phyloP scores from a whole-genome alignment of 2,797 vertebrate genomes.

The Eulemur albifrons region DNA sequence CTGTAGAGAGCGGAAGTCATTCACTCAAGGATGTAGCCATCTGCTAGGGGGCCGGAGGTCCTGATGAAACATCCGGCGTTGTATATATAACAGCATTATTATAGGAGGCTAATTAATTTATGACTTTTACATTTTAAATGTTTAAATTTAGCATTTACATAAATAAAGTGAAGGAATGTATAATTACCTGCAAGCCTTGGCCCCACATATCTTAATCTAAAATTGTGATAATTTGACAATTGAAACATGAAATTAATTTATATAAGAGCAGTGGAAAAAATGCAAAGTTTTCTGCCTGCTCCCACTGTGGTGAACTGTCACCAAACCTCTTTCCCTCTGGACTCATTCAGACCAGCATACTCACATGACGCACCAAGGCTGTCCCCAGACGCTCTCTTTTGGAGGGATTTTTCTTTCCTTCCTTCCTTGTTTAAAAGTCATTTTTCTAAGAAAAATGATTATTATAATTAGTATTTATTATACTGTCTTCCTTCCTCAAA shows the following conservation, averaged over 20 bases:
- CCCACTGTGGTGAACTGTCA: neutral
- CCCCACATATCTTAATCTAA: neutral
- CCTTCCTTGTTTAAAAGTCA: neutral
- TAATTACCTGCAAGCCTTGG: neutral
- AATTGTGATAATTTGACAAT: neutral
- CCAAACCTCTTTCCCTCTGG: neutral
- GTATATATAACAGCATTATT: rapidly evolving
- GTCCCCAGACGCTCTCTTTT: neutral
- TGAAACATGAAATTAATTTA: neutral
- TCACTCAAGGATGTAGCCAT: neutral
- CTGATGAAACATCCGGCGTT: no score
- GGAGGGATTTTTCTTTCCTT: slow-evolving; percentile 37
- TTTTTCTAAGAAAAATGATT: slow-evolving; percentile 57
- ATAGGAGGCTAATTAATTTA: rapidly evolving
- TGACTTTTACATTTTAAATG: neutral
- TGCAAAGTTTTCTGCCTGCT: neutral
- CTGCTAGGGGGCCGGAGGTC: neutral
- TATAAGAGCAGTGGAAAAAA: neutral
- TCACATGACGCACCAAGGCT: neutral
- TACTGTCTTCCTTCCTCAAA: slow-evolving; percentile 55
- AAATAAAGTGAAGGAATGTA: neutral
- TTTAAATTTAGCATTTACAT: neutral
- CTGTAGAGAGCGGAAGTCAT: rapidly evolving
- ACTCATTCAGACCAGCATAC: neutral
- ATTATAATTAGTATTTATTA: slow-evolving; percentile 76